Base-by-base conservation (phyloP, 64 coral and sea anemone species). In the Montipora cactus region DNA sequence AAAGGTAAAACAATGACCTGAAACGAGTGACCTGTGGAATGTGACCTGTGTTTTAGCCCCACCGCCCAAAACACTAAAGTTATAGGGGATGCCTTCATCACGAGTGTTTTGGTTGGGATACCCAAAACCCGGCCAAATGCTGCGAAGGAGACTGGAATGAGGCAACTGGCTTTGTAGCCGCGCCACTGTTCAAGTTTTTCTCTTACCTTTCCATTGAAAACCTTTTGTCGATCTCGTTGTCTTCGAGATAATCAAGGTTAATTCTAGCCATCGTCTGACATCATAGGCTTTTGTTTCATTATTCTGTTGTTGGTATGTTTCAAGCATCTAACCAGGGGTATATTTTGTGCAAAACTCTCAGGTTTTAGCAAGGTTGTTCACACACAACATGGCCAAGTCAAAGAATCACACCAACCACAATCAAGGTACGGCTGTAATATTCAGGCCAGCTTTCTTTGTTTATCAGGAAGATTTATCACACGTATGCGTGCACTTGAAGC, bases 361-460 rank as follows among this genome's bases (percentile, higher is more conserved):
- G 74, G 55, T 20, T 51, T 70, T 76, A 16, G 45, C 64, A 16
- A 75, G 77, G 45, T 73, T 73, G 81, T 48, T 48, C 52, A 64
- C 16, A 22, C 53, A 70, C 45, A 87, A 92, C 50, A 99, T 99
- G 98, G 98, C 98, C 19, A 99, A 99, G 92, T 99, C 98, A 47
- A 99, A 99, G 75, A 99, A 99, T 91, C 98, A 99, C 46, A 99
- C 98, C 0, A 96, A 96, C 86, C 98, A 99, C 62, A 99, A 99
- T 80, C 98, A 99, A 92, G 92, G 98, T 99, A 78, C 37, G 37
- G 37, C 37, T 37, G 37, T 37, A 37, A 37, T 9, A 44, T 12
- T 71, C 47, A 3, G 14, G 61, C 37, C 37, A 37, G 37, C 74
- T 15, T 69, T 16, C 15, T 9, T 2, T 55, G 12, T 25, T 18